Evolutionary conservation across 2,888 invertebrate species (phyloP).

Genomic region (Synanthedon vespiformis): DNA sequence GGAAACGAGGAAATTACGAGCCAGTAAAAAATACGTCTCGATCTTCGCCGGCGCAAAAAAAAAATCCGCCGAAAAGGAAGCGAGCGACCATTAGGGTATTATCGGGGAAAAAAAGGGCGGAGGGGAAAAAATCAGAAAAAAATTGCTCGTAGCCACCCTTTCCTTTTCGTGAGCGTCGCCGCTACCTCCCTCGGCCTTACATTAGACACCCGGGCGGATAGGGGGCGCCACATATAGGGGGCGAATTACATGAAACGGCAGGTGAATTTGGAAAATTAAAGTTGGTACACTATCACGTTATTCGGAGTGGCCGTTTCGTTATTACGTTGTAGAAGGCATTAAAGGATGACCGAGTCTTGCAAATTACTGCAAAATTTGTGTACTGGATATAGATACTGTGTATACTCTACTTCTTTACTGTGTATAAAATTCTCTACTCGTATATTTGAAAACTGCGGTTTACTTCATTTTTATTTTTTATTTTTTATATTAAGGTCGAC

Average conservation of each 20-base stretch:
- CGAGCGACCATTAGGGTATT: constrained; percentile 69
- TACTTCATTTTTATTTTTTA: no score
- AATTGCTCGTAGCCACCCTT: constrained; percentile 63
- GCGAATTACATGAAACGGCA: constrained; percentile 59
- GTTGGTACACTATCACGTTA: constrained; percentile 33
- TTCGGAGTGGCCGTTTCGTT: constrained; percentile 20
- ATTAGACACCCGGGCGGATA: constrained; percentile 44
- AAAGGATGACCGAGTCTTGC: constrained; percentile 2
- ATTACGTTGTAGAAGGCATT: constrained; percentile 9
- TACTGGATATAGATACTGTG: no score
- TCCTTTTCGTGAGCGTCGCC: constrained; percentile 64
- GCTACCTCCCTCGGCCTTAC: constrained; percentile 44
- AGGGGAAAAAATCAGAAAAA: constrained; percentile 64
- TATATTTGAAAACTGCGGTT: no score
- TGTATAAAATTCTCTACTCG: no score
- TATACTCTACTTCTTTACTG: no score
- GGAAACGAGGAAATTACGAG: constrained; percentile 60
- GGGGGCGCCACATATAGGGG: constrained; percentile 48
- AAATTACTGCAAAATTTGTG: constrained; percentile 2
- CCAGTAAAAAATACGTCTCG: constrained; percentile 62
- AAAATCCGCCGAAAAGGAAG: constrained; percentile 65
- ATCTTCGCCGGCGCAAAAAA: constrained; percentile 45
- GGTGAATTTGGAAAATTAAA: constrained; percentile 69
- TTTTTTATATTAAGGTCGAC: no score
- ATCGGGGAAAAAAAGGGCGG: constrained; percentile 55